Evolutionary conservation across 37 sponge, comb jelly and placozoan genomes (phyloP).

Genomic region (Haliclona indistincta): DNA sequence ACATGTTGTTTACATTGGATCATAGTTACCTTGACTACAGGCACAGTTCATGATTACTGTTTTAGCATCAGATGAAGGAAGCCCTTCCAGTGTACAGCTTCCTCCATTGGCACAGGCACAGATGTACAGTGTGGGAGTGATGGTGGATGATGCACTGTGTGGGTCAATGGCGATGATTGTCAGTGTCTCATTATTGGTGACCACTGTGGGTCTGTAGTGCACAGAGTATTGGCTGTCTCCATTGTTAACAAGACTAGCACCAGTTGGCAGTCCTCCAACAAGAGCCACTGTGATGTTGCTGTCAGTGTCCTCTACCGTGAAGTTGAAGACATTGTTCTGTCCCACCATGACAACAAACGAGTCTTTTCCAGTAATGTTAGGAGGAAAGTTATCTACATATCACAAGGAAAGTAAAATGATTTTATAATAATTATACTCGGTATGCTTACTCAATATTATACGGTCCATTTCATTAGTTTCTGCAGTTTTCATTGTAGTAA

Average conservation of each 20-base stretch:
- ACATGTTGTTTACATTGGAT: too few relatives aligned
- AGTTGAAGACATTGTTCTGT: slow-evolving; percentile 15
- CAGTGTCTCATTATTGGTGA: neutral
- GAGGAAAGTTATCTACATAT: slow-evolving; percentile 53
- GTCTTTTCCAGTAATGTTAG: slow-evolving; percentile 36
- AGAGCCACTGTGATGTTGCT: neutral
- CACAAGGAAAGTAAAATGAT: neutral
- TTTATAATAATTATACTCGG: neutral
- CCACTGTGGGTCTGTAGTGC: too few relatives aligned
- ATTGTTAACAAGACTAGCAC: neutral
- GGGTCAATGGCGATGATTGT: slow-evolving; percentile 9
- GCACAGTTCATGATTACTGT: neutral
- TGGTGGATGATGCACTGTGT: neutral
- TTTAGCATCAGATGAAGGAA: neutral
- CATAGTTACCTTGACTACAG: neutral
- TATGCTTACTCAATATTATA: slow-evolving; percentile 1
- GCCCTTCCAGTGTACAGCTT: slow-evolving; percentile 26
- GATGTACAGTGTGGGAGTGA: neutral
- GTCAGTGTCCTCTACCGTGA: slow-evolving; percentile 41
- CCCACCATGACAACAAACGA: slow-evolving; percentile 37
- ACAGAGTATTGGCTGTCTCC: slow-evolving; percentile 1
- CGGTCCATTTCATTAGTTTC: neutral
- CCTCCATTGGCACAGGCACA: slow-evolving; percentile 44
- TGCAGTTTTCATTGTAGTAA: slow-evolving; percentile 10
- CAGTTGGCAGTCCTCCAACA: neutral